Base-by-base conservation (phyloP, 2,797 vertebrate species). In the Threskiornis aethiopicus region DNA sequence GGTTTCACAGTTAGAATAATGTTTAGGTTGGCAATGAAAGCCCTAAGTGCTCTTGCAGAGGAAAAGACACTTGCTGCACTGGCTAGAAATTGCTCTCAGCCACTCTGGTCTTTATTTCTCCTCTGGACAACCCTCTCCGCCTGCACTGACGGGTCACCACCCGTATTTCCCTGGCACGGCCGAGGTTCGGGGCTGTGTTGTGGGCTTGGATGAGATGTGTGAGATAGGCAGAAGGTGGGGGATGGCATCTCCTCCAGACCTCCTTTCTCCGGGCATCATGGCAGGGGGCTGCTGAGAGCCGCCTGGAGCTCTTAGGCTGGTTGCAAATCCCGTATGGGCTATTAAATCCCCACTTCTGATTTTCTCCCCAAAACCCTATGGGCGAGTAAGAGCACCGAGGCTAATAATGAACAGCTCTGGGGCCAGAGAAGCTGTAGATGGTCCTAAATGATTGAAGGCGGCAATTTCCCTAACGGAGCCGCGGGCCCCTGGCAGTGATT, bases 11-110 rank as follows among this genome's bases (percentile, higher is more conserved):
- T 51, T 93, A 44, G 52, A 91, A 90, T 83, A 93, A 80, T 92
- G 76, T 96, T 97, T 97, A 22, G 84, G 31, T 94, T 97, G 95
- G 92, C 95, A 89, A 0, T 25, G 76, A 65, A 66, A 89, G 78
- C 78, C 55, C 65, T 22, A n/a, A 51, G 54, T 2, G 42, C 29
- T 61, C 72, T 69, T 37, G n/a, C n/a, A 87, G 84, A 49, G 90
- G 51, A 46, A 49, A 79, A 89, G 75, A n/a, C 42, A 4, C 61
- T 96, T 41, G 85, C 94, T 69, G 78, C 21, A 10, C 75, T 82
- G 3, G 1, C 69, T 80, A 13, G 49, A 39, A 81, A 35, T 51
- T 49, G 61, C 78, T 90, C 72, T 85, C 21, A 64, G 55, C 31
- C 2, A 0, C 69, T 62, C 55, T 41, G n/a, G 17, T 73, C 59